Evolutionary conservation across 2,888 invertebrate species (phyloP).

Genomic region (Lasioglossum vierecki): DNA sequence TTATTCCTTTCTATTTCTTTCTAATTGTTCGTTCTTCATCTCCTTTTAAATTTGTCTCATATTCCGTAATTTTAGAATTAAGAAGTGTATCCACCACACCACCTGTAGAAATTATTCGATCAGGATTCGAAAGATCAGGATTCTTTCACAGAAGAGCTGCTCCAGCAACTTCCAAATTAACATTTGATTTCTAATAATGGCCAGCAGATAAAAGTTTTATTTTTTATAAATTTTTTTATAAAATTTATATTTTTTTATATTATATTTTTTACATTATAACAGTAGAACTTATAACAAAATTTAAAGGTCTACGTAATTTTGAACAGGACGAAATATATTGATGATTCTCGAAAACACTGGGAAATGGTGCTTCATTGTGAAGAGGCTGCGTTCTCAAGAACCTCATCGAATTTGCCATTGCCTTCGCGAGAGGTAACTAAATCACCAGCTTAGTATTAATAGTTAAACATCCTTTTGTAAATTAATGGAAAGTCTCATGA

Average conservation of each 20-base stretch:
- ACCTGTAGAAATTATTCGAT: conserved; percentile 9
- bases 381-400: conserved; percentile 66
- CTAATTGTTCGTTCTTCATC: neutral
- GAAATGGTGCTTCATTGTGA: conserved; percentile 71
- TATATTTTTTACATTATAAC: no score
- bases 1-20: neutral
- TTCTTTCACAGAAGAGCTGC: conserved; percentile 18
- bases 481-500: neutral
- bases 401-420: conserved; percentile 67
- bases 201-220: neutral
- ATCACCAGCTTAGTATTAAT: conserved; percentile 10
- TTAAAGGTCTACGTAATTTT: neutral
- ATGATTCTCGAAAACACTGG: conserved; percentile 64
- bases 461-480: neutral
- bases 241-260: no score
- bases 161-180: conserved; percentile 42
- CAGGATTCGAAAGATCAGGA: no score
- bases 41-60: neutral
- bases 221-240: no score
- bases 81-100: neutral
- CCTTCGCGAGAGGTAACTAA: conserved; percentile 71
- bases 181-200: conserved; percentile 3
- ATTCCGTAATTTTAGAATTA: neutral
- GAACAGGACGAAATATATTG: conserved; percentile 48
- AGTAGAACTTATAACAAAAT: neutral